Conservation (phyloP, 1,140 invertebrate genomes). For the Aphidius gifuensis region DNA sequence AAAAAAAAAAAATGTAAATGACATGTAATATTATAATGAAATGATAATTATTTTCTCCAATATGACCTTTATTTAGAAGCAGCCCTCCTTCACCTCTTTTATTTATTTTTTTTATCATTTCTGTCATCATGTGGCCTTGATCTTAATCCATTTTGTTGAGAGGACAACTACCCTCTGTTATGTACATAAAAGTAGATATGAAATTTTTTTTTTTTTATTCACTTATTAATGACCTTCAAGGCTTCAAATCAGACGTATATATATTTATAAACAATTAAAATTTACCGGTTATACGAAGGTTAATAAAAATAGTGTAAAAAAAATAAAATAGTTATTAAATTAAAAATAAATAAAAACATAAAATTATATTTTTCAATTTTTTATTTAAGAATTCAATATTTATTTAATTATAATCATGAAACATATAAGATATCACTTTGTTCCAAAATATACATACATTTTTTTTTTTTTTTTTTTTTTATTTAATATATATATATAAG, state of each 20-base stretch:
- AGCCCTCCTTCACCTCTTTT: conserved; percentile 15
- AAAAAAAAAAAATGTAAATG: no score
- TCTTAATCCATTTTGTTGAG: conserved; percentile 21
- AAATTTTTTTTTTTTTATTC: conserved; percentile 9
- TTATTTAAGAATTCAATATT: conserved; percentile 14
- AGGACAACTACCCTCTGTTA: conserved; percentile 9
- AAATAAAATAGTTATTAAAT: no score
- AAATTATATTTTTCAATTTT: conserved; percentile 5
- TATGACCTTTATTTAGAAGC: conserved; percentile 1
- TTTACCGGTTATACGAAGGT: not conserved
- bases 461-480: conserved; percentile 3
- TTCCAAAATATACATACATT: conserved; percentile 13
- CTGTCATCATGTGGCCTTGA: conserved; percentile 14
- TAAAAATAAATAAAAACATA: not conserved
- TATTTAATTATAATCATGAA: conserved; percentile 14
- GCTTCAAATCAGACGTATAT: not conserved
- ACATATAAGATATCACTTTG: conserved; percentile 35
- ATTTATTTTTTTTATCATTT: no score
- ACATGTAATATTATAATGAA: no score
- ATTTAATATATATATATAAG: conserved; percentile 42
- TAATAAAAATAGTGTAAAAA: conserved; percentile 2
- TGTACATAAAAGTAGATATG: not conserved
- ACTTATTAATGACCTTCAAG: no score
- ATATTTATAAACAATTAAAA: not conserved
- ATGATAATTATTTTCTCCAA: conserved; percentile 1